A percentile compares a stretch with the other conserved stretches of the same genome.
phyloP scores from a whole-genome alignment of 1,140 invertebrate genomes.

The Drosophila saltans region DNA sequence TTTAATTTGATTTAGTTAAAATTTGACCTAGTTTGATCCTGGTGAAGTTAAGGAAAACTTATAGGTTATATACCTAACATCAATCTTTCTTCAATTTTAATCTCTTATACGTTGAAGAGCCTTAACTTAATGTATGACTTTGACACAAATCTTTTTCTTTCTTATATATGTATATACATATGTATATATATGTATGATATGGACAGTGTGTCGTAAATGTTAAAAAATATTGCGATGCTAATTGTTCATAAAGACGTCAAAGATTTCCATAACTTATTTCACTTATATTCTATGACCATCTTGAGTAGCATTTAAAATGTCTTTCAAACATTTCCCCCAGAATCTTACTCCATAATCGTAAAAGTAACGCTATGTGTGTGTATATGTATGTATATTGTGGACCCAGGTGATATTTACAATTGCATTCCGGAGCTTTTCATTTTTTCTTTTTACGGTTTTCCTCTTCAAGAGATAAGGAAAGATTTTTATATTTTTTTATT shows the following conservation, averaged over 20 bases:
- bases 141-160: too few species aligned
- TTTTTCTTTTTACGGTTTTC: not conserved
- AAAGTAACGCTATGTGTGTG: slow-evolving; percentile 3
- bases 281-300: slow-evolving; percentile 4
- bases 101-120: too few species aligned
- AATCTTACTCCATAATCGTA: slow-evolving; percentile 14
- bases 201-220: not conserved
- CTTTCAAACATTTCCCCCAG: not conserved
- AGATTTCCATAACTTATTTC: slow-evolving; percentile 6
- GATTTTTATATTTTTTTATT: slow-evolving; percentile 11
- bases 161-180: too few species aligned
- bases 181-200: too few species aligned
- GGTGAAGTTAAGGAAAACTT: too few species aligned
- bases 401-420: not conserved
- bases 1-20: too few species aligned
- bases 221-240: not conserved
- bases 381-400: not conserved
- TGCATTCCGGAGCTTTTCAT: not conserved
- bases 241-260: slow-evolving; percentile 10
- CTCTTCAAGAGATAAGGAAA: not conserved
- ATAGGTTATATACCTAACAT: too few species aligned
- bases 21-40: too few species aligned
- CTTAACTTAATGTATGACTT: too few species aligned
- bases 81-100: too few species aligned
- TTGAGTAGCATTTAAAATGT: slow-evolving; percentile 5